These are phyloP conservation scores for Nanorana parkeri DNA, from an alignment of 2,113 vertebrate species.

Conservation along the genomic window DNA sequence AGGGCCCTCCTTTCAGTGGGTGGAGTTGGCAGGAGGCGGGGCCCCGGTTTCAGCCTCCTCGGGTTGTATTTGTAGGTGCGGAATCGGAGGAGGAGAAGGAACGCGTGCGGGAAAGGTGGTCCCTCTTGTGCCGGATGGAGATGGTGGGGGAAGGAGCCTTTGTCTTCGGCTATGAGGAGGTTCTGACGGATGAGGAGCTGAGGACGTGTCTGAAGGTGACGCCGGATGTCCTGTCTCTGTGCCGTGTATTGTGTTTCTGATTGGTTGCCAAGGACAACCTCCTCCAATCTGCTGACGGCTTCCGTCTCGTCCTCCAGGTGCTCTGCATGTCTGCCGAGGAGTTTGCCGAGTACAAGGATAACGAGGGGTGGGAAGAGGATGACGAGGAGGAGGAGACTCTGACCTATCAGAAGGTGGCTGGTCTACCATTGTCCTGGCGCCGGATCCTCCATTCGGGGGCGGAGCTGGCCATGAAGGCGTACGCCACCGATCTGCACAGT, in stretches of 20 bases:
- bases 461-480: constrained; percentile 75
- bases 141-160: constrained; percentile 82
- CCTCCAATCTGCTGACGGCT: neutral
- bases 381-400: constrained; percentile 74
- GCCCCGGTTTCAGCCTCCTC: too few relatives aligned
- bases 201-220: constrained; percentile 83
- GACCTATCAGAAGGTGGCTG: constrained; percentile 74
- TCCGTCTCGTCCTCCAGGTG: constrained; percentile 71
- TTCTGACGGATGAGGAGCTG: constrained; percentile 87
- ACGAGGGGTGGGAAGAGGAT: constrained; percentile 78
- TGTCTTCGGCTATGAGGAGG: constrained; percentile 82
- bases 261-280: too few relatives aligned
- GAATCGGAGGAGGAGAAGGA: constrained; percentile 66
- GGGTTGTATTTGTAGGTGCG: constrained; percentile 59
- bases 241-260: too few relatives aligned
- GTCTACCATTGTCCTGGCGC: constrained; percentile 76
- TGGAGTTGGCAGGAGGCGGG: too few relatives aligned
- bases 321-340: constrained; percentile 85
- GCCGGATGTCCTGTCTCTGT: neutral
- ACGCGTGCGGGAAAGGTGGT: constrained; percentile 79
- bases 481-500: constrained; percentile 67
- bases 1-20: too few relatives aligned
- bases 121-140: constrained; percentile 77
- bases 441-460: constrained; percentile 75
- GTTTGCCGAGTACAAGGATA: constrained; percentile 82